These are phyloP conservation scores for Apostichopus leukothele DNA, from an alignment of 53 echinoderm and acorn worm genomes.

Conservation along the genomic window DNA sequence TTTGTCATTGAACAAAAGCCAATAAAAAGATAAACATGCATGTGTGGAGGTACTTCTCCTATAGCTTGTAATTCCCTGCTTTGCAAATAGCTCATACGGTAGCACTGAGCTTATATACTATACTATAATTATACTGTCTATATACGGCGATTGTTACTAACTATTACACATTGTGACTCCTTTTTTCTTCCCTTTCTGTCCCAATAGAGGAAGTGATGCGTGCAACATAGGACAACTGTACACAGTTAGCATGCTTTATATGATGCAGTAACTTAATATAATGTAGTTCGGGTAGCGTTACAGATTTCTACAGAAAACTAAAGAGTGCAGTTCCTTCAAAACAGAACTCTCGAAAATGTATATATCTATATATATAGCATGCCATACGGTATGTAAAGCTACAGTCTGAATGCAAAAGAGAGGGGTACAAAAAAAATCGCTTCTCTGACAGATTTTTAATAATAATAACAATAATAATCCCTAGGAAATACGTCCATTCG, in stretches of 20 bases:
- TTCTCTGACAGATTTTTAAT: not conserved
- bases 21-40: not conserved
- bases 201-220: constrained; percentile 32
- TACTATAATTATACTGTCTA: not conserved
- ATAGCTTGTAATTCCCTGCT: too few species aligned
- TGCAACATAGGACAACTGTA: not conserved
- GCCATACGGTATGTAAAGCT: too few species aligned
- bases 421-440: not conserved
- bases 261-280: not conserved
- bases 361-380: too few species aligned
- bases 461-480: not conserved
- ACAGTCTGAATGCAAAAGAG: too few species aligned
- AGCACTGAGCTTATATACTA: too few species aligned
- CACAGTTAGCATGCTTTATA: not conserved
- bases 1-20: not conserved
- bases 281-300: too few species aligned
- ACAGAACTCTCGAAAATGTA: too few species aligned
- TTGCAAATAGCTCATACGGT: too few species aligned
- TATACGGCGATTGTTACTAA: not conserved
- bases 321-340: not conserved
- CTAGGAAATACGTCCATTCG: not conserved
- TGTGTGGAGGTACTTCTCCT: not conserved
- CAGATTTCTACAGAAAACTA: not conserved
- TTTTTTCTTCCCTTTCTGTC: too few species aligned
- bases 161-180: constrained; percentile 16